Evolutionary conservation across 2,797 vertebrate species (phyloP), one percentile per base, ranked within the genome.

Genomic region (Brachymystax lenok): DNA sequence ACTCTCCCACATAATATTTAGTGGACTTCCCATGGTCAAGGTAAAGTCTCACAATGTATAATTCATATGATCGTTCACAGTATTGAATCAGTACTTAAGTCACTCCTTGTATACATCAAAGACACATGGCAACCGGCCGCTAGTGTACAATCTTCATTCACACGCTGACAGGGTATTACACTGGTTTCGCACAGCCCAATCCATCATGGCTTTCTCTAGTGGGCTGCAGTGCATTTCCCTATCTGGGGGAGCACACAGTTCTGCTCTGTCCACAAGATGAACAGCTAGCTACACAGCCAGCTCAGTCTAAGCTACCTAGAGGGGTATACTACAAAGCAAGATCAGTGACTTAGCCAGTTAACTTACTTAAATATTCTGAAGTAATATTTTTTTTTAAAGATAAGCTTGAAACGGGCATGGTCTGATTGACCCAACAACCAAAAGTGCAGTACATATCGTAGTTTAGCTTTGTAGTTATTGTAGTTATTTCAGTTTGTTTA

Each of bases 191-290:
- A 3, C 77, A 78, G 76, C 69, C 81, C 63, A 73, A 78, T 90
- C 91, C 88, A 87, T 80, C 40, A 61, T 14, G 84, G 80, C 78
- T 85, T 84, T 82, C 82, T 86, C 64, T 54, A 56, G 77, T 73
- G 80, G 71, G 76, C 75, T 81, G 77, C 74, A 84, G 84, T 81
- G 75, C 75, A 78, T 86, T 82, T 84, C 82, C 80, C 72, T 76
- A 79, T 85, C 80, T 79, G 61, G 69, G 54, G 73, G 54, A 74
- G n/a, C 56, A 67, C 21, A 24, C 59, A 63, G 21, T 24, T 54
- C 51, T 51, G 78, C 81, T 79, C 81, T 82, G 85, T 84, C 89
- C 72, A 64, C 12, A 76, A 87, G 82, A 87, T 80, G 82, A 87
- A 83, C 75, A 54, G 82, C 81, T 87, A 21, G 56, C 10, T 78